Conservation (phyloP, 2,888 invertebrate species). For the Patella caerulea region DNA sequence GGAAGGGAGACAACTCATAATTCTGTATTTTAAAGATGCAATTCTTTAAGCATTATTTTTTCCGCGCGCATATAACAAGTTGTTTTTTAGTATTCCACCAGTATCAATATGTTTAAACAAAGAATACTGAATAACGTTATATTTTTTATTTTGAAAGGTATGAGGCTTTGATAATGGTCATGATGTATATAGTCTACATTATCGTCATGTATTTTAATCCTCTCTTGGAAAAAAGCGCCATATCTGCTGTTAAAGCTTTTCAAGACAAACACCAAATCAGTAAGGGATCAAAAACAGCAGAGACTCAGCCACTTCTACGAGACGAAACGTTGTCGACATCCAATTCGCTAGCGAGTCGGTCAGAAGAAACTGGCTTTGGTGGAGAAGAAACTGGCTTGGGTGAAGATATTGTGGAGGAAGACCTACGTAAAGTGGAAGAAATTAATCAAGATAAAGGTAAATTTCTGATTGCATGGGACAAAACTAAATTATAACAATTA, state of each 20-base stretch:
- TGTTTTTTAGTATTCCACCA: too few relatives aligned
- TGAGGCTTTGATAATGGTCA: slow-evolving; percentile 88
- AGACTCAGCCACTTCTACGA: neutral
- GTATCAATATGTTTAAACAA: too few relatives aligned
- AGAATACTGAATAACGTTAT: too few relatives aligned
- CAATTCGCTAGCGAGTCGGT: slow-evolving; percentile 4
- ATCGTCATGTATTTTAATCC: slow-evolving; percentile 86
- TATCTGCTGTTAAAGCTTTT: slow-evolving; percentile 13
- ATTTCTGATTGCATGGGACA: neutral
- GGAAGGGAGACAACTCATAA: neutral
- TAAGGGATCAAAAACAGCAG: slow-evolving; percentile 32
- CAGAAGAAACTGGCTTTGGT: slow-evolving; percentile 12
- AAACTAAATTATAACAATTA: too few relatives aligned
- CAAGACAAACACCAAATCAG: neutral
- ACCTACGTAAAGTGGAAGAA: neutral
- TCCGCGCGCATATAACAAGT: neutral
- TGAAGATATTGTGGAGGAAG: slow-evolving; percentile 1
- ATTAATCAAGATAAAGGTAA: slow-evolving; percentile 8
- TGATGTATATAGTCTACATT: slow-evolving; percentile 90
- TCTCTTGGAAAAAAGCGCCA: slow-evolving; percentile 61
- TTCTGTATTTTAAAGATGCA: neutral
- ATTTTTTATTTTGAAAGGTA: slow-evolving; percentile 76
- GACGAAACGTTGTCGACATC: slow-evolving; percentile 19
- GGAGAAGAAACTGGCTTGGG: slow-evolving; percentile 24
- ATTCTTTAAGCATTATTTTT: neutral